These are phyloP conservation scores for Fulica atra DNA, from an alignment of 2,113 vertebrate genomes.

Conservation along the genomic window DNA sequence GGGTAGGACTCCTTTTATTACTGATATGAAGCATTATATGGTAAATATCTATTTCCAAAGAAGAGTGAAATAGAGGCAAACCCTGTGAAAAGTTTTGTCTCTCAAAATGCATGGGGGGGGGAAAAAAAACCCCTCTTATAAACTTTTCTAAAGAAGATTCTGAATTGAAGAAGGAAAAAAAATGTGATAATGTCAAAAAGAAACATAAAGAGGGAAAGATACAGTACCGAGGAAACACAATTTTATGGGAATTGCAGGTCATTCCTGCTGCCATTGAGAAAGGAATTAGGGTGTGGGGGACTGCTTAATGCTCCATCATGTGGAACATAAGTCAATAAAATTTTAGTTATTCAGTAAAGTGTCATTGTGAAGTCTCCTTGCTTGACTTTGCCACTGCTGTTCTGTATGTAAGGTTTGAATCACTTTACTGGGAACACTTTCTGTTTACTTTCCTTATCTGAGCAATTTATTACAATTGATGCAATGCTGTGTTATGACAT, in stretches of 20 bases:
- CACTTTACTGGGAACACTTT: neutral
- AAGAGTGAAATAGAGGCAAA: neutral
- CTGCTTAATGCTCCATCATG: conserved; percentile 13
- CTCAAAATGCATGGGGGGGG: neutral
- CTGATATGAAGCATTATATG: neutral
- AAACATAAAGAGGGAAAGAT: neutral
- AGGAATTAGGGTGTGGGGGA: conserved; percentile 20
- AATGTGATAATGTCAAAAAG: neutral
- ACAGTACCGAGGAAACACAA: neutral
- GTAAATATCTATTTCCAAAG: neutral
- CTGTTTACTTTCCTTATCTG: conserved; percentile 35
- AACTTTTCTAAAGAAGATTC: neutral
- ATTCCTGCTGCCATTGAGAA: neutral
- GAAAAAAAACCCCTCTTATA: neutral
- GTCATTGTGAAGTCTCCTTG: conserved; percentile 21
- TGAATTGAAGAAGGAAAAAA: neutral
- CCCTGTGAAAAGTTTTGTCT: neutral
- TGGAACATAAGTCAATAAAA: conserved; percentile 48
- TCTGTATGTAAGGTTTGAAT: neutral
- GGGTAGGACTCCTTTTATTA: neutral
- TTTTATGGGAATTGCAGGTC: conserved; percentile 50
- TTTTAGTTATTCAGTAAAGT: conserved; percentile 48
- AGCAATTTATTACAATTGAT: neutral
- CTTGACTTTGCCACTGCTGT: conserved; percentile 35
- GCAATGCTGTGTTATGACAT: neutral